phyloP scores from a whole-genome alignment of 2,113 vertebrate genomes.

The Sylvilagus bachmani region DNA sequence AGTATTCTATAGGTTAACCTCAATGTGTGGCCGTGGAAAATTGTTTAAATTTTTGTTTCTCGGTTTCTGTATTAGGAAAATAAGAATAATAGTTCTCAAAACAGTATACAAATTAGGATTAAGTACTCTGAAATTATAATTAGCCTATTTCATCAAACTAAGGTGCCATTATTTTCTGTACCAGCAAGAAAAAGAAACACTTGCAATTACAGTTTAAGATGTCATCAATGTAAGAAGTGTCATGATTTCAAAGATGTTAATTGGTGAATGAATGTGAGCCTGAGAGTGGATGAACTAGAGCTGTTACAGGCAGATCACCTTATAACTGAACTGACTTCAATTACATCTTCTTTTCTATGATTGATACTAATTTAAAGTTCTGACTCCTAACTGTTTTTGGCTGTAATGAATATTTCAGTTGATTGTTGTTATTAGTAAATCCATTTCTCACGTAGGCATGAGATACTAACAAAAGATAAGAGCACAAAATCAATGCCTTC shows the following conservation, averaged over 20 bases:
- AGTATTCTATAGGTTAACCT: slow-evolving; percentile 37
- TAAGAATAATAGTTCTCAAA: slow-evolving; percentile 58
- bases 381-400: slow-evolving; percentile 36
- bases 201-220: slow-evolving; percentile 58
- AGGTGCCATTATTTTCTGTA: slow-evolving; percentile 62
- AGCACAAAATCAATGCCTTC: neutral
- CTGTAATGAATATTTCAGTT: slow-evolving; percentile 40
- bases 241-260: slow-evolving; percentile 55
- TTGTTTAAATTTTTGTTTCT: slow-evolving; percentile 48
- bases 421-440: slow-evolving; percentile 58
- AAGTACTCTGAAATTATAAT: slow-evolving; percentile 57
- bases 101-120: slow-evolving; percentile 46
- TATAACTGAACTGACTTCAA: slow-evolving; percentile 55
- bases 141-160: slow-evolving; percentile 60
- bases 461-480: slow-evolving; percentile 34
- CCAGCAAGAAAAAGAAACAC: slow-evolving; percentile 16
- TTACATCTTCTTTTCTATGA: slow-evolving; percentile 35
- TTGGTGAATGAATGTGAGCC: neutral
- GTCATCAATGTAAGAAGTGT: slow-evolving; percentile 39
- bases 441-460: slow-evolving; percentile 44
- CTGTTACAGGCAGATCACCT: slow-evolving; percentile 5
- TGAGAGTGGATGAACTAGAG: neutral
- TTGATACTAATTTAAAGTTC: slow-evolving; percentile 17
- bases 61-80: slow-evolving; percentile 34
- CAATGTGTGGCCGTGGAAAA: slow-evolving; percentile 9